Conservation (phyloP, 2,797 vertebrate species). For the Fringilla coelebs region DNA sequence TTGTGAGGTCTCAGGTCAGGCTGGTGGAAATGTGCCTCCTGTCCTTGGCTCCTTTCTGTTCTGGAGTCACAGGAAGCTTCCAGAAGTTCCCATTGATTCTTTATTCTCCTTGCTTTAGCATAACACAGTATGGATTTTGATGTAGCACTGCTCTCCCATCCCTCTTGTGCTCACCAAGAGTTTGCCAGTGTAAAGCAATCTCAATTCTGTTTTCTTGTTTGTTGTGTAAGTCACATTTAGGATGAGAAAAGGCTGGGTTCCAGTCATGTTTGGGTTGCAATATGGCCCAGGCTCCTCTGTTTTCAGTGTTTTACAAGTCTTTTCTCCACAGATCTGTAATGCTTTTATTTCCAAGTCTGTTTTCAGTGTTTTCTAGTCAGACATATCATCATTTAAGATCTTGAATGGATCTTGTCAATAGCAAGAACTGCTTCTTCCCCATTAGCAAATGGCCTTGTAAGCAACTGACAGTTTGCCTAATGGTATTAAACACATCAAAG, state of each 20-base stretch:
- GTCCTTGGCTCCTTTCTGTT: not conserved
- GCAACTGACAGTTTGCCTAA: not conserved
- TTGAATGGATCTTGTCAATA: not conserved
- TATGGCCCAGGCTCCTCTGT: not conserved
- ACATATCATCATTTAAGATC: not conserved
- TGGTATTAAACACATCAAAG: not conserved
- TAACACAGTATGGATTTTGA: rapidly evolving
- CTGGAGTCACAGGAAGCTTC: not conserved
- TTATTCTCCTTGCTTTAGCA: not conserved
- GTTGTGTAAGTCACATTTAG: not conserved
- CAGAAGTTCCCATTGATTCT: not conserved
- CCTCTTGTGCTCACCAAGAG: not conserved
- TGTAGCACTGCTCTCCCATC: not conserved
- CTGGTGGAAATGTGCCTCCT: not conserved
- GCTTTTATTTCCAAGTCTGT: not conserved
- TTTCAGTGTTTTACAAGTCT: not conserved
- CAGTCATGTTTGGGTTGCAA: not conserved
- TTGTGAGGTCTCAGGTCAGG: too few species aligned
- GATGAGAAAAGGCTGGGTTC: not conserved
- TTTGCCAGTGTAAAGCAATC: not conserved
- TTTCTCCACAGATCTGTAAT: not conserved
- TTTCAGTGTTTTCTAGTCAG: not conserved
- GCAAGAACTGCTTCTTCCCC: not conserved
- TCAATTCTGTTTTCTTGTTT: not conserved
- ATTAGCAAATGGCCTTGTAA: not conserved